Percentiles rank a stretch among this genome's conserved stretches.
Evolutionary conservation across 2,888 invertebrate genomes (phyloP).

Genomic region (Cheilosia scutellata): DNA sequence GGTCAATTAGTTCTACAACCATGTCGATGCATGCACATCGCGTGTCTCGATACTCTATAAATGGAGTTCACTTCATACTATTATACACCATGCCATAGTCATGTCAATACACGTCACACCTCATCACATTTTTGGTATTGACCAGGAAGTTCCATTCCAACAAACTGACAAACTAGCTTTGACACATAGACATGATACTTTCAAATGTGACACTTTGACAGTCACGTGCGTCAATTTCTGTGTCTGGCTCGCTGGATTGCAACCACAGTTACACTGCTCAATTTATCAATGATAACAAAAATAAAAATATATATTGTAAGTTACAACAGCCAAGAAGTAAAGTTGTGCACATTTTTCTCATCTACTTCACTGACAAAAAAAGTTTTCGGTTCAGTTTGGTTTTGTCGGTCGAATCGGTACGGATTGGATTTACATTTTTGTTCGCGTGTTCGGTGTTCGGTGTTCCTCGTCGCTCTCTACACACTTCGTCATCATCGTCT

Average conservation of each 20-base stretch:
- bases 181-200: slow-evolving; percentile 34
- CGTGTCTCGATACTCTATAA: neutral
- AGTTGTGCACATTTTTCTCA: slow-evolving; percentile 19
- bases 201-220: slow-evolving; percentile 46
- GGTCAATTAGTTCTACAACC: slow-evolving; percentile 41
- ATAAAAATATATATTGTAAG: neutral
- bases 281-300: slow-evolving; percentile 18
- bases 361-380: slow-evolving; percentile 11
- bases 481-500: slow-evolving; percentile 30
- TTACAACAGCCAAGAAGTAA: slow-evolving; percentile 36
- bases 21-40: slow-evolving; percentile 12
- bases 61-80: slow-evolving; percentile 38
- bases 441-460: slow-evolving; percentile 3
- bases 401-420: slow-evolving; percentile 37
- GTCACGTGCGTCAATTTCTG: slow-evolving; percentile 17
- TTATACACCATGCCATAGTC: neutral
- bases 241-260: neutral
- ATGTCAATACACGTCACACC: slow-evolving; percentile 22
- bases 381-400: slow-evolving; percentile 44
- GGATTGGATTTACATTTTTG: slow-evolving; percentile 27
- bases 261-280: slow-evolving; percentile 17
- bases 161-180: slow-evolving; percentile 24
- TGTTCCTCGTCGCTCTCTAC: slow-evolving; percentile 21
- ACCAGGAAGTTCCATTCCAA: slow-evolving; percentile 33
- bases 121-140: slow-evolving; percentile 32